Conservation (phyloP, 2,888 invertebrate genomes). For the Tiliacea aurago region DNA sequence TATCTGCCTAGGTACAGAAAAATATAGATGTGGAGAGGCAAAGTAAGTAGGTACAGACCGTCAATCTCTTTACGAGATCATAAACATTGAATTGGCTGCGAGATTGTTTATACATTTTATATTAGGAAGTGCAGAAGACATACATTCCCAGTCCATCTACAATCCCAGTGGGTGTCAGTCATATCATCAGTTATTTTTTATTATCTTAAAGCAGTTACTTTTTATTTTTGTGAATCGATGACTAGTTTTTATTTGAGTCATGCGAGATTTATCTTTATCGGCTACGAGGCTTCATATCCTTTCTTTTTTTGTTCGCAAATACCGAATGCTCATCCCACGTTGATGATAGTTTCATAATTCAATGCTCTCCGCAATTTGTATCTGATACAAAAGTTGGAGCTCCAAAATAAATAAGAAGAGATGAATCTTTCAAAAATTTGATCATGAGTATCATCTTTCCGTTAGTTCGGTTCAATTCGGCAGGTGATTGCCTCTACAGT, state of each 20-base stretch:
- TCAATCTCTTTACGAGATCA: constrained; percentile 57
- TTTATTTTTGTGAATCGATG: constrained; percentile 76
- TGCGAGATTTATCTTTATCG: constrained; percentile 72
- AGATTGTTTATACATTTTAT: constrained; percentile 56
- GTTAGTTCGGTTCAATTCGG: constrained; percentile 41
- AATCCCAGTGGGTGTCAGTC: constrained; percentile 72
- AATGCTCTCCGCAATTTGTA: constrained; percentile 53
- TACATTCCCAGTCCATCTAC: constrained; percentile 59
- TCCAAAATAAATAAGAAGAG: constrained; percentile 9
- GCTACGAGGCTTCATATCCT: constrained; percentile 65
- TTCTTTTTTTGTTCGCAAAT: constrained; percentile 78
- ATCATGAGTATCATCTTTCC: constrained; percentile 17
- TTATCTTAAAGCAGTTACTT: constrained; percentile 71
- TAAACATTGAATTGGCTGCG: constrained; percentile 44
- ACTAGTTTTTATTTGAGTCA: constrained; percentile 77
- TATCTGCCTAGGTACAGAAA: constrained; percentile 45
- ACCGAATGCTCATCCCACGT: constrained; percentile 75
- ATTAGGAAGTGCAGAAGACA: constrained; percentile 65
- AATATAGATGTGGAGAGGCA: constrained; percentile 24
- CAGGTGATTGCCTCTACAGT: constrained; percentile 50
- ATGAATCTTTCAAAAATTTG: constrained; percentile 14
- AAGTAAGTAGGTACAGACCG: constrained; percentile 37
- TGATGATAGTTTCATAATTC: constrained; percentile 65
- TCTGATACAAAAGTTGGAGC: constrained; percentile 26
- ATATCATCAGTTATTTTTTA: constrained; percentile 74